Evolutionary conservation across 2,888 invertebrate genomes (phyloP), one percentile per base, ranked within the genome.

Genomic region (Drosophila kanekoi): DNA sequence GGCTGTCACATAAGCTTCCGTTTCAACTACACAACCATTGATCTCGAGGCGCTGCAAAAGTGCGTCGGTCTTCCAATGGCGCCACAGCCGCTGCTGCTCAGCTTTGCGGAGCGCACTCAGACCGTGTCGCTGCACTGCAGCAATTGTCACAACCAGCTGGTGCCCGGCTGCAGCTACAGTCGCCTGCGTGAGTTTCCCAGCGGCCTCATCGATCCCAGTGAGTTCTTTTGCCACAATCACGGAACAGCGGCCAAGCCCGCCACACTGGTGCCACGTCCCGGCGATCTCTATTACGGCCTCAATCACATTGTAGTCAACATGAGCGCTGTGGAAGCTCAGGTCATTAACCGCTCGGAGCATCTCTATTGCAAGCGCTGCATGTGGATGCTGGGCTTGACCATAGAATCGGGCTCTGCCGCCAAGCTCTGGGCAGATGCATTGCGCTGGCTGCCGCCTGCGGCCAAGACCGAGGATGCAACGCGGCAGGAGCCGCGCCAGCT

Each of bases 141-240:
- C 20, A 82, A 85, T 11, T 91, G 91, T 47, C 56, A 77, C 3
- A 57, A 59, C 8, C 54, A 62, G 18, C n/a, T 91, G 35, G 72
- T 72, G 13, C 51, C 53, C 2, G 40, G 51, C 9, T 48, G 57
- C 11, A 43, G 23, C 1, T 90, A 88, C 43, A 69, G 72, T 10
- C 74, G 91, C 9, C 62, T 91, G 33, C 77, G 90, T 1, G 91
- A 92, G 58, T 92, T 81, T 49, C 91, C 92, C 11, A 89, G 84
- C 3, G 89, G 91, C 2, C 69, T 91, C 4, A 83, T 91, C 18
- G 92, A 92, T 67, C 81, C 89, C 6, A 79, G 81, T 16, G 91
- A 91, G 35, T 91, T 91, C 66, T 91, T 92, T 23, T 91, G 91
- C 33, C 91, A 91, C 52, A 79, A 9, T 32, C 89, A 90, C 58